Evolutionary conservation across 2,888 invertebrate species (phyloP).

Genomic region (Agriotes lineatus): DNA sequence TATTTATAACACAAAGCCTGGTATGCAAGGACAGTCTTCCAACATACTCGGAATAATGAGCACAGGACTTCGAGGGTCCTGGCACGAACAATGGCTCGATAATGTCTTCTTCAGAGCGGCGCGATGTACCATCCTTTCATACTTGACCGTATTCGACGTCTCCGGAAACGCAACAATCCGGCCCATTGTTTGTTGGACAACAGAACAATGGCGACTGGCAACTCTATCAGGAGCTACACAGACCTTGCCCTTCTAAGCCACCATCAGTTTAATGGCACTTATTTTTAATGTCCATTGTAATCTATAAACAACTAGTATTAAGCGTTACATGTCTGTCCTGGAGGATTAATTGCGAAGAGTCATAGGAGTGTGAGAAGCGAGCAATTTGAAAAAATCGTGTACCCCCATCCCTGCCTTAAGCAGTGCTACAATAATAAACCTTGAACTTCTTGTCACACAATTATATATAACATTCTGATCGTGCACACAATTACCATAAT

Average conservation of each 20-base stretch:
- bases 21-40: conserved; percentile 4
- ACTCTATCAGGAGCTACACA: not conserved
- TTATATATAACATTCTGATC: not conserved
- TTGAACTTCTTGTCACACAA: not conserved
- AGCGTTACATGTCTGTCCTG: not conserved
- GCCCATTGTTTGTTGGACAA: not conserved
- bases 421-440: not conserved
- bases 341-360: not conserved
- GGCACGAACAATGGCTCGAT: conserved; percentile 3
- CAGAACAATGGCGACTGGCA: conserved; percentile 12
- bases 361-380: not conserved
- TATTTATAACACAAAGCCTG: conserved; percentile 24
- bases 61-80: not conserved
- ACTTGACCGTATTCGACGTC: conserved; percentile 13
- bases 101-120: not conserved
- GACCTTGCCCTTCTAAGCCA: conserved; percentile 18
- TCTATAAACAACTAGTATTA: not conserved
- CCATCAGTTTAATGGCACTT: conserved; percentile 9
- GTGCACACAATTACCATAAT: too few species aligned
- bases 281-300: not conserved
- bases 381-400: not conserved
- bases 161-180: conserved; percentile 9
- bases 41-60: conserved; percentile 6
- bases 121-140: conserved; percentile 6
- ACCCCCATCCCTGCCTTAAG: not conserved